Evolutionary conservation across 2,888 invertebrate species (phyloP).

Genomic region (Steromphala cineraria): DNA sequence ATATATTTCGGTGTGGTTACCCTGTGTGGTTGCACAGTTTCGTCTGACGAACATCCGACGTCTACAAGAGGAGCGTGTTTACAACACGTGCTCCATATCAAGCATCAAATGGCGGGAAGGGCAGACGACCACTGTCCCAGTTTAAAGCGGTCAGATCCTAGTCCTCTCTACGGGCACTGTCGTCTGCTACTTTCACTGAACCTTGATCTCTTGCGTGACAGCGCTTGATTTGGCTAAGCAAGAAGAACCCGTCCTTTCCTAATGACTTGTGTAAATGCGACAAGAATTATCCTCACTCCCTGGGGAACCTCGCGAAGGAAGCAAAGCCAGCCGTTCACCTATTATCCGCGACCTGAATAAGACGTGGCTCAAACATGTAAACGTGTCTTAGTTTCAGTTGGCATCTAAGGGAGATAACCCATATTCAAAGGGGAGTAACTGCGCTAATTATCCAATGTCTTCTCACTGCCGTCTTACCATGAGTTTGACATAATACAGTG

Average conservation of each 20-base stretch:
- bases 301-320: constrained; percentile 13
- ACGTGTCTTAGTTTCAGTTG: background rate
- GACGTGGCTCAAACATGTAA: background rate
- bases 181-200: constrained; percentile 7
- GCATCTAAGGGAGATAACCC: background rate
- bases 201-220: constrained; percentile 20
- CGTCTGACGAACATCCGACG: background rate
- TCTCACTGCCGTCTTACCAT: constrained; percentile 19
- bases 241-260: constrained; percentile 5
- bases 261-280: constrained; percentile 24
- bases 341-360: constrained; percentile 9
- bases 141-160: background rate
- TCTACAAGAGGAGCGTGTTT: background rate
- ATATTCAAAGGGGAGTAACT: background rate
- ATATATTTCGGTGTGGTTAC: no score
- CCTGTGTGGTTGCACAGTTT: background rate
- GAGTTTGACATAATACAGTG: constrained; percentile 21
- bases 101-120: background rate
- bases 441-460: constrained; percentile 13
- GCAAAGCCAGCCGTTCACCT: constrained; percentile 20
- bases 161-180: background rate
- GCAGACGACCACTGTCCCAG: background rate
- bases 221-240: constrained; percentile 20
- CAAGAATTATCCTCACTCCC: constrained; percentile 24
- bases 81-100: background rate